Evolutionary conservation across 2,113 vertebrate species (phyloP), one percentile per base, ranked within the genome.

Genomic region (Pyrgilauda ruficollis): DNA sequence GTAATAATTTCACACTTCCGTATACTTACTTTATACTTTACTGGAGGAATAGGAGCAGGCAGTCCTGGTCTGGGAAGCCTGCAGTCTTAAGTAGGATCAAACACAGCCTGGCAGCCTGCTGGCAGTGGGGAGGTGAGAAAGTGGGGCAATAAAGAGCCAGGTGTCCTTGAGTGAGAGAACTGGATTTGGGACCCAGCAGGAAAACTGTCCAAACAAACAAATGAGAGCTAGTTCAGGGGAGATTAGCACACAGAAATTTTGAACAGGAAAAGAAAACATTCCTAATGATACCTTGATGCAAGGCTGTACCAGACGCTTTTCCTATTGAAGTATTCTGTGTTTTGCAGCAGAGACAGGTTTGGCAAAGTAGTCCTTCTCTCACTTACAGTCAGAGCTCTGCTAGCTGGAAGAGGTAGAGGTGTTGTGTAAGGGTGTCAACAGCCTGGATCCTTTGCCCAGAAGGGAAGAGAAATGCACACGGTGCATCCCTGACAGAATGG

Each of bases 131-230:
- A 70, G 64, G 47, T 80, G 67, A 84, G 83, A 78, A 94, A 89
- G 68, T 72, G 49, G 39, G 39, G 52, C 56, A 82, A 72, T 96
- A 84, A 96, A 94, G 85, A 88, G 31, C 64, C 73, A 78, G 83
- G 76, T 15, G 0, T 67, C 73, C 43, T 77, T 64, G 59, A 91
- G 58, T 66, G 59, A 84, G 68, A 90, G 82, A 80, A 41, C 39
- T 81, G 63, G 35, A 43, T 52, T 37, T 55, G 61, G 61, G 52
- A 95, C 27, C 31, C 64, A 75, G 47, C 50, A 83, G 86, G 50
- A 93, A 84, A 74, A 69, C 53, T 73, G 35, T 82, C 82, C 79
- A 81, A 86, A 80, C 33, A 86, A 92, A 41, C 16, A 64, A 76
- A 23, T 0, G 4, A 92, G 47, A 81, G 44, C 35, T 52, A 59